Base-by-base conservation (phyloP, 30 jellyfish, hydroid and myxozoan genomes). In the Aurelia aurita region DNA sequence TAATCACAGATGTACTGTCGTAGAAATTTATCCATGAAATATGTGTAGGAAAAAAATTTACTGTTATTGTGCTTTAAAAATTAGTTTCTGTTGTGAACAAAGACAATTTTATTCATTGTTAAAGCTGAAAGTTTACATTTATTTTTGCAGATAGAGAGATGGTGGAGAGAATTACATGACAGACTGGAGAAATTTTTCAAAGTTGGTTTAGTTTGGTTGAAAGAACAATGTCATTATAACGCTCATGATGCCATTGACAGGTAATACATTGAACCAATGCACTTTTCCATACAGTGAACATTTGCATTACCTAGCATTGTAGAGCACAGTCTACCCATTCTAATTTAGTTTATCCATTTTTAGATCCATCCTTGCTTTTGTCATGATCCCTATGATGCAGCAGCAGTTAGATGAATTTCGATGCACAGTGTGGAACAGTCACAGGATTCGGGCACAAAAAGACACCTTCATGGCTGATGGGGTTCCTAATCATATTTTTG, bases 101-200 rank as follows among this genome's bases (percentile, higher is more conserved):
- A 34, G 46, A 34, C n/a, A n/a, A n/a, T n/a, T n/a, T 16, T 61
- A 16, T 15, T 26, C 11, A 61, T 61, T 14, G 31, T 0, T 18
- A 62, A 62, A 15, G 43, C 22, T 8, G 5, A 8, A 20, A 62
- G 10, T 20, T 22, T 62, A 14, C 67, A 10, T 77, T 64, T 39
- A 7, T n/a, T 28, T 19, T 60, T 21, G 39, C 63, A 77, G 88
- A 77, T 77, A 27, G 88, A 77, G 35, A 29, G 82, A 23, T 77
- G 88, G 88, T 77, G 88, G 88, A 77, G 88, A 44, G 88, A 77
- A 25, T 44, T 77, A 27, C 62, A 77, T 77, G 88, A 77, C 25
- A 59, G 88, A n/a, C 84, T 77, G 69, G 86, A 79, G 60, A 79
- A 3, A 28, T 79, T 27, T 60, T 79, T 79, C 90, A 79, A 79